Evolutionary conservation across 2,888 invertebrate species (phyloP).

Genomic region (Drosophila neonasuta): DNA sequence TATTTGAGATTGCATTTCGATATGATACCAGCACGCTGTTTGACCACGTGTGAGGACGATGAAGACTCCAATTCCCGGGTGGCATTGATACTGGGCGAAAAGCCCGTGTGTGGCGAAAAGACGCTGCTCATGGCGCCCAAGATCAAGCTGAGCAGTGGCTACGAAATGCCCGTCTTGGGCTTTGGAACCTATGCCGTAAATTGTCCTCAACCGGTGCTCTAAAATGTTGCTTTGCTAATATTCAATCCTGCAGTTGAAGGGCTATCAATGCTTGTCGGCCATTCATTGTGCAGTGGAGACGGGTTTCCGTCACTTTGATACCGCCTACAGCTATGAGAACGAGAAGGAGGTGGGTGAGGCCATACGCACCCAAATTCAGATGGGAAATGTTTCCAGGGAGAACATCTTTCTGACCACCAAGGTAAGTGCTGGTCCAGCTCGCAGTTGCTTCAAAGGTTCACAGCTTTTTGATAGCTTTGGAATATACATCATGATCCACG

Average conservation of each 20-base stretch:
- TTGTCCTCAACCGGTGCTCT: too few relatives aligned
- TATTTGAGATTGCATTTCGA: conserved; percentile 17
- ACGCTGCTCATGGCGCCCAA: conserved; percentile 81
- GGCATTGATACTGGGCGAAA: conserved; percentile 50
- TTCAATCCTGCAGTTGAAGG: conserved; percentile 53
- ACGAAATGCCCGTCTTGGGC: conserved; percentile 86
- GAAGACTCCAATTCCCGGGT: conserved; percentile 46
- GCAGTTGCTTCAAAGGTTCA: neutral
- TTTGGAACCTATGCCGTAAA: conserved; percentile 84
- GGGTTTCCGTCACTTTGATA: conserved; percentile 84
- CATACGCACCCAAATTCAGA: conserved; percentile 81
- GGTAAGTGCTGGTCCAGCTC: conserved; percentile 28
- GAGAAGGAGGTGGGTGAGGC: conserved; percentile 82
- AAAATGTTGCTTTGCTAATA: neutral
- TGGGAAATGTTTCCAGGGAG: conserved; percentile 81
- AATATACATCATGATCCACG: conserved; percentile 85
- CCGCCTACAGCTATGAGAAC: conserved; percentile 83
- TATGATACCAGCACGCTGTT: conserved; percentile 56
- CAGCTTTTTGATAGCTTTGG: conserved; percentile 44
- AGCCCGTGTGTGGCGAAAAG: conserved; percentile 48
- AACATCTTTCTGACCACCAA: conserved; percentile 81
- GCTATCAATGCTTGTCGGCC: conserved; percentile 76
- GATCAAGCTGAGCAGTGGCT: conserved; percentile 85
- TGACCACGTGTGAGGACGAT: conserved; percentile 50
- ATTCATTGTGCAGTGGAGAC: conserved; percentile 82